phyloP scores from a whole-genome alignment of 2,888 invertebrate genomes.

The Cosmopolites sordidus region DNA sequence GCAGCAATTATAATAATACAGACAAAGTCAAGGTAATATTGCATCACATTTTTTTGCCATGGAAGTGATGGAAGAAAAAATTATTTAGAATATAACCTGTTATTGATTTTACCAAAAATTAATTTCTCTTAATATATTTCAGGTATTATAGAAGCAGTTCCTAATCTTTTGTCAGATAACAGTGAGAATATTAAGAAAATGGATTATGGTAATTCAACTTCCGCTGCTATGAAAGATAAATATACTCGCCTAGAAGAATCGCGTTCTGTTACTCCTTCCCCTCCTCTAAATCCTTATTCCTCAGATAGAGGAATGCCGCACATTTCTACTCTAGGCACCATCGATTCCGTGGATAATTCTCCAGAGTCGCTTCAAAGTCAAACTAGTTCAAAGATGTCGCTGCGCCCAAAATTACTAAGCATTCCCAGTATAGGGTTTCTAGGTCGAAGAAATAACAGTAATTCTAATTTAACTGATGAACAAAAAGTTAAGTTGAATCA shows the following conservation, averaged over 20 bases:
- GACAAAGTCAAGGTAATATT: background rate
- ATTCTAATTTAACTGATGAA: constrained; percentile 45
- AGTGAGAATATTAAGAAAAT: constrained; percentile 12
- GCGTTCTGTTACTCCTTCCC: constrained; percentile 67
- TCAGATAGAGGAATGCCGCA: constrained; percentile 34
- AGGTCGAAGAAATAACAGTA: constrained; percentile 34
- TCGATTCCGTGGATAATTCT: constrained; percentile 55
- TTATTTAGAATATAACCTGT: too few relatives aligned
- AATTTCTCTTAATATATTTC: background rate
- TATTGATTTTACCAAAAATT: too few relatives aligned
- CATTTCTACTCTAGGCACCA: constrained; percentile 52
- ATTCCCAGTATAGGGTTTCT: constrained; percentile 47
- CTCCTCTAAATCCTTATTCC: constrained; percentile 50
- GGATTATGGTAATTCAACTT: background rate
- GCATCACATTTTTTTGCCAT: too few relatives aligned
- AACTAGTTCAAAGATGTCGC: constrained; percentile 21
- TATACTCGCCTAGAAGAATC: constrained; percentile 72
- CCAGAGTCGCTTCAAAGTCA: constrained; percentile 44
- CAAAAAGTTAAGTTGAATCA: constrained; percentile 43
- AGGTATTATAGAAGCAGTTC: constrained; percentile 24
- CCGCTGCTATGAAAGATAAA: constrained; percentile 45
- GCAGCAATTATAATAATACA: constrained; percentile 4
- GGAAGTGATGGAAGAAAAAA: too few relatives aligned
- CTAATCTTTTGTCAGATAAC: constrained; percentile 14
- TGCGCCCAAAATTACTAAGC: constrained; percentile 46